Evolutionary conservation across 2,113 vertebrate genomes (phyloP).

Genomic region (Otus sunia): DNA sequence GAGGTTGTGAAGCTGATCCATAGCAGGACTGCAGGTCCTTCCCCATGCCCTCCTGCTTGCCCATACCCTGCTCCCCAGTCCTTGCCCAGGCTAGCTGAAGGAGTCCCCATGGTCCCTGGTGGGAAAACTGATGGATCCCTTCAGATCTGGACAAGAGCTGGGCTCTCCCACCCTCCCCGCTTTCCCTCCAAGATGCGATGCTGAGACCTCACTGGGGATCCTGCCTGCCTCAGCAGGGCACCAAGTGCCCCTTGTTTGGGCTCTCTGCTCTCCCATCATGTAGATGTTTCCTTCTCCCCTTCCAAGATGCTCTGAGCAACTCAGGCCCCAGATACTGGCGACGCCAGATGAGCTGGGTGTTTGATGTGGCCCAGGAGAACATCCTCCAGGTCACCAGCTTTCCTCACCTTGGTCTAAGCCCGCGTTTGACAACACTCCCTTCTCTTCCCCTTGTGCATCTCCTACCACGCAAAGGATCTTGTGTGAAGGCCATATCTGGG

Average conservation of each 20-base stretch:
- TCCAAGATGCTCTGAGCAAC: neutral
- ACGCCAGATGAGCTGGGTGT: neutral
- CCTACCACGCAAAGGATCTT: neutral
- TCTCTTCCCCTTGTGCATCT: neutral
- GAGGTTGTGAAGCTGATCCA: neutral
- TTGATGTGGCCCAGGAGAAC: neutral
- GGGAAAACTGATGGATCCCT: neutral
- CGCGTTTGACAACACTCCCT: neutral
- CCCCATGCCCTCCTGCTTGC: neutral
- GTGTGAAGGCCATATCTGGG: neutral
- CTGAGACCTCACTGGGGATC: neutral
- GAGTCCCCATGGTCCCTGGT: fast-evolving
- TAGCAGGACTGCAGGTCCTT: fast-evolving
- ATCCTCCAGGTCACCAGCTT: neutral
- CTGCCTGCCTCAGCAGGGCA: neutral
- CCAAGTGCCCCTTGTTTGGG: neutral
- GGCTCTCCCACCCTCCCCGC: neutral
- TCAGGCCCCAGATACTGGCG: fast-evolving
- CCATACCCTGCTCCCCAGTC: neutral
- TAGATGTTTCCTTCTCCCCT: neutral
- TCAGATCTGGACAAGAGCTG: neutral
- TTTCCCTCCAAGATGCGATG: fast-evolving
- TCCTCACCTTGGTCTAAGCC: neutral
- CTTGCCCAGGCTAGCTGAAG: neutral
- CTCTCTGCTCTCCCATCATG: neutral